A percentile compares a stretch with the other conserved stretches of the same genome.
Evolutionary conservation across 2,113 vertebrate species (phyloP).

Genomic region (Azemiops feae): DNA sequence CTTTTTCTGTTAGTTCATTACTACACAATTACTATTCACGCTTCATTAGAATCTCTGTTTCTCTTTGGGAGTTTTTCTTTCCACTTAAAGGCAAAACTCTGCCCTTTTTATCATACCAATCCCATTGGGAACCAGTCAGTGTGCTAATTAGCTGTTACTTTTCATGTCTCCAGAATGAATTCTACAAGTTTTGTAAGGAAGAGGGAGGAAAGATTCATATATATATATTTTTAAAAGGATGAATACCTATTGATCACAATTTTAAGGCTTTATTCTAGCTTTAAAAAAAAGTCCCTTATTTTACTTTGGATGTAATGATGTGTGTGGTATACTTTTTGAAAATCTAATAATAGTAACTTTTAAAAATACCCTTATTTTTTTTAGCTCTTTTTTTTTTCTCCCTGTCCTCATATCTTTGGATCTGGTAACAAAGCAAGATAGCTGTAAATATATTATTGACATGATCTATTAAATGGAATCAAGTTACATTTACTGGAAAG

Average conservation of each 20-base stretch:
- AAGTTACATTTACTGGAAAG: conserved; percentile 52
- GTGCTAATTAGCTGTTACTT: conserved; percentile 96
- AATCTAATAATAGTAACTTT: conserved; percentile 14
- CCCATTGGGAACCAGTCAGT: conserved; percentile 83
- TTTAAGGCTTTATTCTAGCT: conserved; percentile 45
- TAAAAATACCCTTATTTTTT: conserved; percentile 42
- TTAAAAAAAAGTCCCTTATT: conserved; percentile 54
- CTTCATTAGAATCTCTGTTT: conserved; percentile 97
- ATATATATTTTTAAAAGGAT: conserved; percentile 67
- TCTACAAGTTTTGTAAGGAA: conserved; percentile 60
- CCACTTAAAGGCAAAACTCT: conserved; percentile 71
- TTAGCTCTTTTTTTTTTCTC: conserved; percentile 55
- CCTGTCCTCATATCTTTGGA: conserved; percentile 54
- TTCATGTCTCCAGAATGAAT: conserved; percentile 81
- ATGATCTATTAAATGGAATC: conserved; percentile 65
- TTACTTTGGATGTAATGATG: conserved; percentile 60
- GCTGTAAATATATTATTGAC: conserved; percentile 56
- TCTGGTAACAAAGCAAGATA: conserved; percentile 51
- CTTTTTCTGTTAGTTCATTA: conserved; percentile 99
- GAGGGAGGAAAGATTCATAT: conserved; percentile 65
- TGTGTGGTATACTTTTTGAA: conserved; percentile 35
- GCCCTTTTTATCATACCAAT: conserved; percentile 89
- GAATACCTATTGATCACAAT: conserved; percentile 69
- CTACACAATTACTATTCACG: conserved; percentile 98
- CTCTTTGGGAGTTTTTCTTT: conserved; percentile 68